phyloP scores from a whole-genome alignment of 2,113 vertebrate genomes.

The Saguinus midas region DNA sequence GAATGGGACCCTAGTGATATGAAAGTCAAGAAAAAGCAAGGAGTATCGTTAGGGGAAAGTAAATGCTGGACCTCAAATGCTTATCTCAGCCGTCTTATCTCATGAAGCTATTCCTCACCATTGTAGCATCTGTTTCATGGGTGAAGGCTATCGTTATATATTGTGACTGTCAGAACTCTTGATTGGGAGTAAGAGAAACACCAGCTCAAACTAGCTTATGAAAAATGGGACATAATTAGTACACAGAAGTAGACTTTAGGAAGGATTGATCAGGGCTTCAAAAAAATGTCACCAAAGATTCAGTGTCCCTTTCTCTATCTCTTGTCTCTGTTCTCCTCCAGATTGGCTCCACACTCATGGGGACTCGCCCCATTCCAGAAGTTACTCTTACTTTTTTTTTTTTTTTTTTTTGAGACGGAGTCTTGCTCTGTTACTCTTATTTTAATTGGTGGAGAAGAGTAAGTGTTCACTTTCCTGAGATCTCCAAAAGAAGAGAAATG shows the following conservation, averaged over 20 bases:
- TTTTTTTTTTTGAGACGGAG: too few relatives aligned
- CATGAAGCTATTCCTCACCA: neutral
- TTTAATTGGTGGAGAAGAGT: neutral
- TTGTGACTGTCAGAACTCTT: neutral
- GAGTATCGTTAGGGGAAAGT: neutral
- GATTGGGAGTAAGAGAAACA: neutral
- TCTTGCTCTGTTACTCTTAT: neutral
- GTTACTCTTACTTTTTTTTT: neutral
- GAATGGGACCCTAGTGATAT: neutral
- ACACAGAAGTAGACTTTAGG: neutral
- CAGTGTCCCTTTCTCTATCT: neutral
- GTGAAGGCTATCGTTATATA: neutral
- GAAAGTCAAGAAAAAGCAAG: neutral
- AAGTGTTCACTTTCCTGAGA: neutral
- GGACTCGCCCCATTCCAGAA: neutral
- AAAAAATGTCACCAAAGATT: neutral
- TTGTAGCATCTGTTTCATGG: neutral
- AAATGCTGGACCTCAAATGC: neutral
- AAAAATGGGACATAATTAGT: neutral
- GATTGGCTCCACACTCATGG: accelerated
- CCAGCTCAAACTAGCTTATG: neutral
- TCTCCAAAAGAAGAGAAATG: neutral
- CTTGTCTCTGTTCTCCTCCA: neutral
- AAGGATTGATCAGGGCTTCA: neutral
- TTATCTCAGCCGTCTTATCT: neutral